Evolutionary conservation across 2,797 vertebrate genomes (phyloP).

Genomic region (Erethizon dorsatum): DNA sequence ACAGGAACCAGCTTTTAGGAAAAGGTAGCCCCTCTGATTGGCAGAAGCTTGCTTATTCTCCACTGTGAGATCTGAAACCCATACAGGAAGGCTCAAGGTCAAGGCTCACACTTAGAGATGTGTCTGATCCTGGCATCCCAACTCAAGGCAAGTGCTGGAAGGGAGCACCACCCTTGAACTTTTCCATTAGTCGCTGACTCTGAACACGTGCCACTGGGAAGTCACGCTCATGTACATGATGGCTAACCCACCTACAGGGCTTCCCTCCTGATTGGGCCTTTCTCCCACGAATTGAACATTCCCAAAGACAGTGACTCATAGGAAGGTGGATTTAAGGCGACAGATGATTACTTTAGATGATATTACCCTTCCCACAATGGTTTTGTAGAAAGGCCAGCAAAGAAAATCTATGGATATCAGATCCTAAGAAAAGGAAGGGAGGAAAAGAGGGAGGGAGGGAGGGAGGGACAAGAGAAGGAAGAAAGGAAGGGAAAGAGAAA

Average conservation of each 20-base stretch:
- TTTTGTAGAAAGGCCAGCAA: slow-evolving; percentile 69
- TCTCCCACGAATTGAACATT: slow-evolving; percentile 75
- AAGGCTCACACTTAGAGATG: not conserved
- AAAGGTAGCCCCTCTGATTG: not conserved
- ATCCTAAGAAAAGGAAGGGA: slow-evolving; percentile 10
- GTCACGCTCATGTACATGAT: slow-evolving; percentile 35
- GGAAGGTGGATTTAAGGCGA: slow-evolving; percentile 76
- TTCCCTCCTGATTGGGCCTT: not conserved
- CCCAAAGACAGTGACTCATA: slow-evolving; percentile 73
- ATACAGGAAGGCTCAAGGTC: slow-evolving; percentile 11
- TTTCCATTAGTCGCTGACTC: slow-evolving; percentile 25
- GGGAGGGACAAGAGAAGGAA: not conserved
- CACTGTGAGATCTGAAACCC: not conserved
- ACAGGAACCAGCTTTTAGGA: slow-evolving; percentile 10
- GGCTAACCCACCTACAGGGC: rapidly evolving
- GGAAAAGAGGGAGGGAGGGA: not conserved
- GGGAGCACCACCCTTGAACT: not conserved
- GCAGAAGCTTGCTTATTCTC: not conserved
- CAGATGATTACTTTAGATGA: slow-evolving; percentile 75
- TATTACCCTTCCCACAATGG: slow-evolving; percentile 36
- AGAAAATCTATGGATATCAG: slow-evolving; percentile 38
- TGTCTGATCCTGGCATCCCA: not conserved
- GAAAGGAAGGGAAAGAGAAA: too few species aligned
- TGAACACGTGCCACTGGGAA: slow-evolving; percentile 53
- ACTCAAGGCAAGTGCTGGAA: slow-evolving; percentile 52